phyloP scores from a whole-genome alignment of 2,113 vertebrate species.

The Aplodontia rufa region DNA sequence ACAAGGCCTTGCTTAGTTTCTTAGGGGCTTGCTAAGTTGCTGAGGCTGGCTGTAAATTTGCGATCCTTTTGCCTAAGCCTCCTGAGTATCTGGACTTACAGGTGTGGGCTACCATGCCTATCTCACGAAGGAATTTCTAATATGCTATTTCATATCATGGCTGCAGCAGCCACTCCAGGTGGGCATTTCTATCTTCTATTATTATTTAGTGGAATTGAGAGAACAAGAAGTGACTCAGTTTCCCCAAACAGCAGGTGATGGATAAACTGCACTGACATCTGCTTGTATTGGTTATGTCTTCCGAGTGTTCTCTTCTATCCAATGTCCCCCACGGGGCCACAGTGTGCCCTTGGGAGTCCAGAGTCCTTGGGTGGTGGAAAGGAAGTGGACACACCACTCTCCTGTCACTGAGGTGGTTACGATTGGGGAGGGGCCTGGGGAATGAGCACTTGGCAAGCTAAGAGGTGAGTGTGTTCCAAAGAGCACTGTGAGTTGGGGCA shows the following conservation, averaged over 20 bases:
- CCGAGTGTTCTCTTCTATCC: fast-evolving
- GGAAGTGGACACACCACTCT: too few relatives aligned
- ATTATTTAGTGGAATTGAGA: too few relatives aligned
- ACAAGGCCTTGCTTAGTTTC: too few relatives aligned
- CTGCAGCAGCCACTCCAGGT: background rate
- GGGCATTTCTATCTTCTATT: background rate
- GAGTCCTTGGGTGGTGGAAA: fast-evolving
- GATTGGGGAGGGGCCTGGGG: fast-evolving
- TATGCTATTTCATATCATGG: fast-evolving
- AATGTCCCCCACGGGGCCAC: fast-evolving
- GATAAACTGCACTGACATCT: fast-evolving
- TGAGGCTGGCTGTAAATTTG: too few relatives aligned
- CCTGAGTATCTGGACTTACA: too few relatives aligned
- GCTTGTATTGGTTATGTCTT: too few relatives aligned
- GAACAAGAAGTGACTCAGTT: fast-evolving
- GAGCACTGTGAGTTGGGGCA: background rate
- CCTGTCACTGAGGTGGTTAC: background rate
- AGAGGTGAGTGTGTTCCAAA: background rate
- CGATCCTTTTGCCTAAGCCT: too few relatives aligned
- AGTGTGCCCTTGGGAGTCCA: background rate
- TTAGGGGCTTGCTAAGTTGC: too few relatives aligned
- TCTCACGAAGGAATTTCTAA: too few relatives aligned
- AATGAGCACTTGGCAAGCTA: fast-evolving
- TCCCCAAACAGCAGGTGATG: fast-evolving
- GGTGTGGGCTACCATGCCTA: too few relatives aligned